Evolutionary conservation across 1,140 invertebrate genomes (phyloP), one percentile per base, ranked within the genome.

Genomic region (Drosophila nannoptera): DNA sequence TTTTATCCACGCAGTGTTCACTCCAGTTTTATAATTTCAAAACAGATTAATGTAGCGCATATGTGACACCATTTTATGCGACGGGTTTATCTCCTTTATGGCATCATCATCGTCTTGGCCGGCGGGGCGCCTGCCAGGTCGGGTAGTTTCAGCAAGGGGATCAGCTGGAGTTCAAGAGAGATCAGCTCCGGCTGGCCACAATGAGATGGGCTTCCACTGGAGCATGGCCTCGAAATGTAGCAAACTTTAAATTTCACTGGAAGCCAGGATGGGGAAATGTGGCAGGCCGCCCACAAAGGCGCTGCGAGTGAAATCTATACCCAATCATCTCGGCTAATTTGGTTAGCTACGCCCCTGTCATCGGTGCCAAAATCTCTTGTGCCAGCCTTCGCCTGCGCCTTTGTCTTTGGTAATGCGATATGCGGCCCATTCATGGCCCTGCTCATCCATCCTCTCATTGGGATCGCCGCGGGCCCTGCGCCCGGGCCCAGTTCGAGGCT

Each of bases 1-100:
- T 67, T 63, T 42, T 22, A 61, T 64, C 68, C 49, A 52, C 56
- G 54, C 55, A 65, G 71, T 53, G 53, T 52, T 58, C 75, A 64
- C 69, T 64, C 76, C 81, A 84, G 76, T 83, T 74, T 83, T 84
- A 83, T 86, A 83, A 84, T 84, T 86, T 84, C 77, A 77, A 86
- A 84, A 75, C 77, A 87, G 82, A 88, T 88, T 88, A 88, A 88
- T 88, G 87, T 80, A 71, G 77, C 87, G 87, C 87, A 88, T 88
- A 88, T 88, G 87, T 88, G 87, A 81, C 78, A 84, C 84, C 81
- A 84, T 84, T 86, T 81, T 86, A 86, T 86, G 81, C 81, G 77
- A 84, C 73, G 81, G 81, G 80, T 71, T 84, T 84, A 84, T 84
- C 80, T 84, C 80, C 69, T 83, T 80, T 84, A 84, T 84, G 80